These are phyloP conservation scores for Marronus borbonicus DNA, from an alignment of 2,888 invertebrate genomes.

Conservation along the genomic window DNA sequence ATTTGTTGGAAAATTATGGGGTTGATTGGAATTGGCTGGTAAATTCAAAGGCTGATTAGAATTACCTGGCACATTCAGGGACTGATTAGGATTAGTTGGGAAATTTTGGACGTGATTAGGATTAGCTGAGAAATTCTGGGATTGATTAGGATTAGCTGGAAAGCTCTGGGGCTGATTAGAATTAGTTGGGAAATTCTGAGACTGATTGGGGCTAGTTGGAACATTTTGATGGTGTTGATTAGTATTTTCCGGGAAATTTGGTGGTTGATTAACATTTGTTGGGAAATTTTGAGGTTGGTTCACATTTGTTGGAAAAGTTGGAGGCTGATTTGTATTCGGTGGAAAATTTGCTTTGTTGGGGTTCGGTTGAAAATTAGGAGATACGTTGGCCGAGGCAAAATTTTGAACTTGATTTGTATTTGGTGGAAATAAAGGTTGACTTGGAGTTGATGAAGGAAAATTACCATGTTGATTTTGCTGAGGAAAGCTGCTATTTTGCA, in stretches of 20 bases:
- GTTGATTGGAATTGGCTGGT: slow-evolving; percentile 61
- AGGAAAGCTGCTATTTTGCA: slow-evolving; percentile 23
- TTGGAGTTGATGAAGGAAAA: slow-evolving; percentile 39
- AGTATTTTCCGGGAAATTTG: not conserved
- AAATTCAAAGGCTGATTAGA: slow-evolving; percentile 49
- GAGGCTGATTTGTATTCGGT: slow-evolving; percentile 34
- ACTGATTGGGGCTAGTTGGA: slow-evolving; percentile 41
- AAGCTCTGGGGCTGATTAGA: slow-evolving; percentile 12
- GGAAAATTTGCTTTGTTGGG: slow-evolving; percentile 38
- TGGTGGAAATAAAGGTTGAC: slow-evolving; percentile 9
- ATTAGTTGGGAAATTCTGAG: slow-evolving; percentile 31
- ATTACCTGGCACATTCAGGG: slow-evolving; percentile 54
- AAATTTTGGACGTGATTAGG: slow-evolving; percentile 41
- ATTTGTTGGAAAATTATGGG: not conserved
- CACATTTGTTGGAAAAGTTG: slow-evolving; percentile 26
- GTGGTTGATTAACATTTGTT: slow-evolving; percentile 3
- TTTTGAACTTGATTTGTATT: slow-evolving; percentile 31
- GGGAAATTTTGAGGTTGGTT: slow-evolving; percentile 35
- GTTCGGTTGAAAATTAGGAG: slow-evolving; percentile 21
- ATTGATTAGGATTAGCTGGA: slow-evolving; percentile 55
- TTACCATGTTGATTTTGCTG: slow-evolving; percentile 39
- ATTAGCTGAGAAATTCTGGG: slow-evolving; percentile 46
- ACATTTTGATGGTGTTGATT: slow-evolving; percentile 53
- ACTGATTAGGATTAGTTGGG: slow-evolving; percentile 23
- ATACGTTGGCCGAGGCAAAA: slow-evolving; percentile 48